phyloP scores from a whole-genome alignment of 2,113 vertebrate species.

The Sebastes fasciatus region DNA sequence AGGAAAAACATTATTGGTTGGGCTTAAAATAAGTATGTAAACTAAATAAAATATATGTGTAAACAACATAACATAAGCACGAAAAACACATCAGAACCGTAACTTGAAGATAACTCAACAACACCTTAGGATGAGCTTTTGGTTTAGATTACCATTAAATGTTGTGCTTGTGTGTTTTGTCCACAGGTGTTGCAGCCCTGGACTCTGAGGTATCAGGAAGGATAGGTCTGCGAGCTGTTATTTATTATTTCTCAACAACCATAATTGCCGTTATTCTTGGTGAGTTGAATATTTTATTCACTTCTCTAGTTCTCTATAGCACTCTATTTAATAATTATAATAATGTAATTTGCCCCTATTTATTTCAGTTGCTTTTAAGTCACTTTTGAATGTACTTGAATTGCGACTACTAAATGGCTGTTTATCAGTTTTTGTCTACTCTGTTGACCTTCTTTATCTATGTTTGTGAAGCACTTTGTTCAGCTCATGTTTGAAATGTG shows the following conservation, averaged over 20 bases:
- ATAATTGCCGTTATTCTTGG: conserved; percentile 94
- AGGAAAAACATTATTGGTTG: too few species aligned
- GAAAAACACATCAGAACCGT: too few species aligned
- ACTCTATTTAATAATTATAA: not conserved
- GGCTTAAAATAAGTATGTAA: too few species aligned
- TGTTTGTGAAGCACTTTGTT: too few species aligned
- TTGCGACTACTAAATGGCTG: too few species aligned
- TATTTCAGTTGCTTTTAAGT: not conserved
- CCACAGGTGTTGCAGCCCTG: conserved; percentile 93
- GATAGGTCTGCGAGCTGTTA: conserved; percentile 92
- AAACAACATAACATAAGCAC: too few species aligned
- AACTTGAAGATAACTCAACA: too few species aligned
- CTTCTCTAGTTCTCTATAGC: not conserved
- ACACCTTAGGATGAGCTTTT: not conserved
- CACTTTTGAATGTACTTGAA: too few species aligned
- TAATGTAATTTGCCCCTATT: not conserved
- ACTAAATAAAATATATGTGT: too few species aligned
- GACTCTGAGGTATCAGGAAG: conserved; percentile 95
- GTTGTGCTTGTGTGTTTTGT: conserved; percentile 12
- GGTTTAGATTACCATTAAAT: not conserved
- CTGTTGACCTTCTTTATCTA: too few species aligned
- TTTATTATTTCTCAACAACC: conserved; percentile 96
- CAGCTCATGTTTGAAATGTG: too few species aligned
- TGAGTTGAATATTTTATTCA: conserved; percentile 72
- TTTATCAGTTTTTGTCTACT: too few species aligned